A percentile compares a stretch with the other conserved stretches of the same genome.
These are phyloP conservation scores for Pseudorectes ferrugineus DNA, from an alignment of 2,113 vertebrate genomes.

Conservation along the genomic window DNA sequence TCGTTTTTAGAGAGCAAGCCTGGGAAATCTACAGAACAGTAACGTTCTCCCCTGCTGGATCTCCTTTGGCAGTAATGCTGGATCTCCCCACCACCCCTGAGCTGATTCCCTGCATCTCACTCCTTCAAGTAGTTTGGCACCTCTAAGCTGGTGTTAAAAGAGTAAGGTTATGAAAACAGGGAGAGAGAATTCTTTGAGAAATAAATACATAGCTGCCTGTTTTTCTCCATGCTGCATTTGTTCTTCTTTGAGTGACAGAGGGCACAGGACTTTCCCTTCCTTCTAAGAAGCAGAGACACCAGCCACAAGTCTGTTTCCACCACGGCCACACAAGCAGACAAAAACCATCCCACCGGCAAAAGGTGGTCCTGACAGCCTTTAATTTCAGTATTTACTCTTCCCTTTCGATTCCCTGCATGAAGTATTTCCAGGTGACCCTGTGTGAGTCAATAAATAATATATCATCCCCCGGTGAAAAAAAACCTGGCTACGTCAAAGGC, in stretches of 20 bases:
- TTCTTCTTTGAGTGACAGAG: not conserved
- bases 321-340: not conserved
- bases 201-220: not conserved
- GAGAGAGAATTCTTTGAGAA: not conserved
- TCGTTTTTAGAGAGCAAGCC: not conserved
- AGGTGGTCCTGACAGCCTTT: not conserved
- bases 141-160: not conserved
- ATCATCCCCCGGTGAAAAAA: slow-evolving; percentile 37
- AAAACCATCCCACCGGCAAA: not conserved
- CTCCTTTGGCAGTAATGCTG: not conserved
- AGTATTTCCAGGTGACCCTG: slow-evolving; percentile 49
- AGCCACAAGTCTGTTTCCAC: rapidly evolving
- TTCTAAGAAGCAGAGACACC: not conserved
- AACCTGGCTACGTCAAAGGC: slow-evolving; percentile 47
- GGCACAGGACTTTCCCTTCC: not conserved
- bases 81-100: not conserved
- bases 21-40: not conserved
- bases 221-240: rapidly evolving
- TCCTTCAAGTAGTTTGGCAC: not conserved
- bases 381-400: slow-evolving; percentile 15
- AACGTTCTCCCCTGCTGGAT: not conserved
- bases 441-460: slow-evolving; percentile 59
- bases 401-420: not conserved
- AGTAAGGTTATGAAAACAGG: not conserved
- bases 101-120: not conserved